Conservation (phyloP, 2,888 invertebrate genomes). For the Hybos culiciformis region DNA sequence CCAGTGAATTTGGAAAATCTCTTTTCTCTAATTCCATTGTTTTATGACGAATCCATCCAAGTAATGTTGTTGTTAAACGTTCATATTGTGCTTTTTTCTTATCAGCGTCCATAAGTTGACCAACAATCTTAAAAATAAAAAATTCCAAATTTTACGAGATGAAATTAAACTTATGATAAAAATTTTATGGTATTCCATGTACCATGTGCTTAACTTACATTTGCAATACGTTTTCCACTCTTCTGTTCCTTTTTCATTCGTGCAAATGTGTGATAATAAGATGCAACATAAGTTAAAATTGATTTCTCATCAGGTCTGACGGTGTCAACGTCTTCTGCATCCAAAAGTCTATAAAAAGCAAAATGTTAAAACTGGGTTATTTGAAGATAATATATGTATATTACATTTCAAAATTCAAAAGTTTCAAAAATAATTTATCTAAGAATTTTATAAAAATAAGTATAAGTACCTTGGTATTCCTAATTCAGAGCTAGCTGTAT, state of each 20-base stretch:
- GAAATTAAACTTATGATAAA: neutral
- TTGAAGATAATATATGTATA: neutral
- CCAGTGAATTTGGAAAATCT: conserved; percentile 84
- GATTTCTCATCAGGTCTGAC: conserved; percentile 94
- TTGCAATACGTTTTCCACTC: conserved; percentile 92
- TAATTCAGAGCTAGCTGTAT: conserved; percentile 81
- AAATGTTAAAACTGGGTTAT: neutral
- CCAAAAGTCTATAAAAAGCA: conserved; percentile 52
- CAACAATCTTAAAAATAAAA: conserved; percentile 64
- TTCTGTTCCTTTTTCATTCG: conserved; percentile 98
- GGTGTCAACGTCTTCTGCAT: conserved; percentile 95
- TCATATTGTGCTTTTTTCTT: conserved; percentile 83
- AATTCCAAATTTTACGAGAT: neutral
- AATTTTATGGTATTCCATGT: neutral
- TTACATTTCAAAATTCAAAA: neutral
- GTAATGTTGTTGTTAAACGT: conserved; percentile 63
- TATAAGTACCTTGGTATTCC: conserved; percentile 59
- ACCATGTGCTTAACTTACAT: conserved; percentile 47
- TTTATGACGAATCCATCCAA: conserved; percentile 88
- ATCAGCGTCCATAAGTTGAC: conserved; percentile 91
- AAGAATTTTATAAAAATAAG: neutral
- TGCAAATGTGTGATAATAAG: conserved; percentile 98
- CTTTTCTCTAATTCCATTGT: conserved; percentile 69
- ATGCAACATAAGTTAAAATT: conserved; percentile 96
- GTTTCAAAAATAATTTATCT: neutral